Evolutionary conservation across 2,888 invertebrate species (phyloP).

Genomic region (Tipula lateralis): DNA sequence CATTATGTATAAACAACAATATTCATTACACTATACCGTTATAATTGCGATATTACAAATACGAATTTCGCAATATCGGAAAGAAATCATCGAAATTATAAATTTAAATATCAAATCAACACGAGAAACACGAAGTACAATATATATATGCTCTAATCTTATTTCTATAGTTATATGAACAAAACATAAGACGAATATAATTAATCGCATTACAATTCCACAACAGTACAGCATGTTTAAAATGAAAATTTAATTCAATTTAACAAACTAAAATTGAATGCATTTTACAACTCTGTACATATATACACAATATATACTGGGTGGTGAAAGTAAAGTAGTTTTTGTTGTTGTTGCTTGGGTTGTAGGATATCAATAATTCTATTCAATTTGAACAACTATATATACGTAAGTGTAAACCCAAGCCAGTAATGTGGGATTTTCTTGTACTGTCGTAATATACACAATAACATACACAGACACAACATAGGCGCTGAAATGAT

Average conservation of each 20-base stretch:
- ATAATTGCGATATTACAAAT: neutral
- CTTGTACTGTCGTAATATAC: neutral
- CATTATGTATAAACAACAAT: neutral
- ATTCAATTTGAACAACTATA: neutral
- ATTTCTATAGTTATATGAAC: neutral
- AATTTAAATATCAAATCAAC: neutral
- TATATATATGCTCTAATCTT: neutral
- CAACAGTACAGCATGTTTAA: neutral
- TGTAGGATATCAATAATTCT: slow-evolving; percentile 1
- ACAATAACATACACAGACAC: neutral
- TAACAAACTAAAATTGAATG: neutral
- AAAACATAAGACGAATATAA: neutral
- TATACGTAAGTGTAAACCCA: neutral
- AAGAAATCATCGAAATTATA: neutral
- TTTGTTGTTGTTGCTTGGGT: neutral
- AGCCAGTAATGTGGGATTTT: neutral
- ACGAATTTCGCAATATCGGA: neutral
- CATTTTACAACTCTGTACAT: neutral
- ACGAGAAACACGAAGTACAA: neutral
- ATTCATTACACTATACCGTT: neutral
- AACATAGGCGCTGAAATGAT: neutral
- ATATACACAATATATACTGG: neutral
- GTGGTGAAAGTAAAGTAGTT: neutral
- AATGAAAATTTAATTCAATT: neutral
- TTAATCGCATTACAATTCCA: neutral